Percentiles rank a stretch among this genome's conserved stretches.
Evolutionary conservation across 1,140 invertebrate genomes (phyloP).

Genomic region (Centruroides sculpturatus): DNA sequence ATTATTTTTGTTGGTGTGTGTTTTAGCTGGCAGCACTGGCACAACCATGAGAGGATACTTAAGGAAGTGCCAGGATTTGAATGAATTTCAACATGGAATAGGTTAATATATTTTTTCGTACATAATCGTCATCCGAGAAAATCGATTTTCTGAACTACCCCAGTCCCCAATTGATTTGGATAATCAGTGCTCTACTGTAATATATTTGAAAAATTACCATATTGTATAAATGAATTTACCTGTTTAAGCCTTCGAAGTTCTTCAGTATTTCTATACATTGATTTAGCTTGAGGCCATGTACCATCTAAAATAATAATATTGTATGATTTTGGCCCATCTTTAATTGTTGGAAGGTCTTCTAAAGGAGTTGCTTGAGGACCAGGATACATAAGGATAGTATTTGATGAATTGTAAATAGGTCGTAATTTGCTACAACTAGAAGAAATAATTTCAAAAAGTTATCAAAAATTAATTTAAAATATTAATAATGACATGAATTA

Average conservation of each 20-base stretch:
- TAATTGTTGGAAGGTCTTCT: conserved; percentile 25
- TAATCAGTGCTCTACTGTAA: no score
- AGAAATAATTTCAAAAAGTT: background rate
- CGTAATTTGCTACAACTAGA: conserved; percentile 2
- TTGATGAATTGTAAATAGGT: conserved; percentile 20
- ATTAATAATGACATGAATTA: background rate
- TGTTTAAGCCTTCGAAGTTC: conserved; percentile 28
- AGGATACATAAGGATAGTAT: conserved; percentile 69
- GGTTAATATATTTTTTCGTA: no score
- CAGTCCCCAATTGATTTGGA: no score
- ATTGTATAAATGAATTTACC: conserved; percentile 19
- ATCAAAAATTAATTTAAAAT: background rate
- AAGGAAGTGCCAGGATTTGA: no score
- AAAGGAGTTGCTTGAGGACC: conserved; percentile 43
- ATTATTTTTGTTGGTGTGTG: no score
- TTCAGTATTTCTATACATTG: conserved; percentile 32
- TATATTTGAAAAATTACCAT: no score
- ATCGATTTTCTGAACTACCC: no score
- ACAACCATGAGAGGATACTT: no score
- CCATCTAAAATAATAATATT: conserved; percentile 81
- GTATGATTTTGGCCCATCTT: conserved; percentile 35
- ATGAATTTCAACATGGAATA: no score
- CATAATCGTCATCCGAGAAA: no score
- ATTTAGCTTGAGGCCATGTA: conserved; percentile 83
- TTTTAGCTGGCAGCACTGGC: no score